These are phyloP conservation scores for Sardinella longiceps DNA, from an alignment of 2,797 vertebrate species.

Conservation along the genomic window DNA sequence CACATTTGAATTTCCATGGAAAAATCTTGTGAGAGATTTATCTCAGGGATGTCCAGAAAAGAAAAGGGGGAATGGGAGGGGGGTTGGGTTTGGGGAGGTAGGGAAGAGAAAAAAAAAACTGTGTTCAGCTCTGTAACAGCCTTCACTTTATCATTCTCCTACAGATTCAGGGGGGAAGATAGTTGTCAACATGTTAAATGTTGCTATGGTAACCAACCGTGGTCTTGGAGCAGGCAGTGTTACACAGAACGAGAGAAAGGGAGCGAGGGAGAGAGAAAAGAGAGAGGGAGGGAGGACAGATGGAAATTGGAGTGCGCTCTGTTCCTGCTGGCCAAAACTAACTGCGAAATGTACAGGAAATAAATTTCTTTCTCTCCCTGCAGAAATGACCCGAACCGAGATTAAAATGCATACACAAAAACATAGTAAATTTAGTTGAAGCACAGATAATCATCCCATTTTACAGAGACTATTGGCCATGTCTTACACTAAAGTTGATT, in stretches of 20 bases:
- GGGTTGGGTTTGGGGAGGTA: conserved; percentile 23
- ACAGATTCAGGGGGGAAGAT: conserved; percentile 50
- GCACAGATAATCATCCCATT: neutral
- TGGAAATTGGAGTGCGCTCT: conserved; percentile 62
- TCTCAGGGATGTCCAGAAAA: conserved; percentile 32
- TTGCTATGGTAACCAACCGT: conserved; percentile 52
- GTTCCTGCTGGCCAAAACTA: conserved; percentile 64
- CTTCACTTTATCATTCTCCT: conserved; percentile 49
- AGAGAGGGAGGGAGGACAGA: conserved; percentile 46
- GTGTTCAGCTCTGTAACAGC: conserved; percentile 41
- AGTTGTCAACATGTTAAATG: conserved; percentile 50
- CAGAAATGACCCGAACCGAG: neutral
- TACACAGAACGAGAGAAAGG: conserved; percentile 37
- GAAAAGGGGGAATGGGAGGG: neutral
- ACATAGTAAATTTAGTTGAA: neutral
- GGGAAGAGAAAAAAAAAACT: conserved; percentile 33
- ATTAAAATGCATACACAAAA: neutral
- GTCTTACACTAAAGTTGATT: neutral
- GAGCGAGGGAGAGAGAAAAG: conserved; percentile 40
- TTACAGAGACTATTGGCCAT: neutral
- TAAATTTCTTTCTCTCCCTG: conserved; percentile 63
- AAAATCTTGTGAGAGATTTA: conserved; percentile 48
- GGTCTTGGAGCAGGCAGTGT: conserved; percentile 48
- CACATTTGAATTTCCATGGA: conserved; percentile 50
- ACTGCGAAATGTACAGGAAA: conserved; percentile 69